phyloP scores from a whole-genome alignment of 2,113 vertebrate genomes.

The Macquaria australasica region DNA sequence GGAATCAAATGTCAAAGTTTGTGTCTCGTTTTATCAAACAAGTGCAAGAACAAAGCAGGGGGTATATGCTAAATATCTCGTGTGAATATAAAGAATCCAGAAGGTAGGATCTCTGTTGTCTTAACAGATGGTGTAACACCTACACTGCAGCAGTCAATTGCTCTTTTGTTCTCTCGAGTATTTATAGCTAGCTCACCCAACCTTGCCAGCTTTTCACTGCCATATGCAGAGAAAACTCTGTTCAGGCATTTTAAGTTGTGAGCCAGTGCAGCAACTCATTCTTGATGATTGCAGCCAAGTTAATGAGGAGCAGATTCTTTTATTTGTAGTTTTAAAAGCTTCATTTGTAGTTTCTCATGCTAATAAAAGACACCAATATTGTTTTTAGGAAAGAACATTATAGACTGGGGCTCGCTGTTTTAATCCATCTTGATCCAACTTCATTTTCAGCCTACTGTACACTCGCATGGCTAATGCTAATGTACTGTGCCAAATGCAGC shows the following conservation, averaged over 20 bases:
- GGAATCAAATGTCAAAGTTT: constrained; percentile 29
- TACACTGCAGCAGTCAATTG: constrained; percentile 79
- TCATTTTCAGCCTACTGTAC: neutral
- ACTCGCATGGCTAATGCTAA: neutral
- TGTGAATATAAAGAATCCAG: constrained; percentile 55
- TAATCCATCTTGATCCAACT: neutral
- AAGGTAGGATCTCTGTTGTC: constrained; percentile 64
- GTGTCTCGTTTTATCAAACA: constrained; percentile 18
- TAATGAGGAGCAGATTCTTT: constrained; percentile 30
- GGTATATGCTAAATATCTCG: constrained; percentile 23
- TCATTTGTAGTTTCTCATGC: neutral
- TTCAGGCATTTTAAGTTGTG: constrained; percentile 46
- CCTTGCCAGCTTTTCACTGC: constrained; percentile 56
- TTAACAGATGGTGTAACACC: constrained; percentile 81
- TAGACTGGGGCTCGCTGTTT: neutral
- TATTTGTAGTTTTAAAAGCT: constrained; percentile 3
- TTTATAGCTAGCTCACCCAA: constrained; percentile 74
- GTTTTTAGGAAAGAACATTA: constrained; percentile 3
- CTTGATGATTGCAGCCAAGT: constrained; percentile 17
- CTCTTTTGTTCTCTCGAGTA: constrained; percentile 80
- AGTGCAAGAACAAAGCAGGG: constrained; percentile 22
- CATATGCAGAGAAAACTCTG: constrained; percentile 48
- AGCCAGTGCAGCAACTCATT: constrained; percentile 18
- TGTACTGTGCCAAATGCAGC: neutral
- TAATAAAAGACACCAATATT: neutral